These are phyloP conservation scores for Hartigia nigra DNA, from an alignment of 2,888 invertebrate genomes.

Conservation along the genomic window DNA sequence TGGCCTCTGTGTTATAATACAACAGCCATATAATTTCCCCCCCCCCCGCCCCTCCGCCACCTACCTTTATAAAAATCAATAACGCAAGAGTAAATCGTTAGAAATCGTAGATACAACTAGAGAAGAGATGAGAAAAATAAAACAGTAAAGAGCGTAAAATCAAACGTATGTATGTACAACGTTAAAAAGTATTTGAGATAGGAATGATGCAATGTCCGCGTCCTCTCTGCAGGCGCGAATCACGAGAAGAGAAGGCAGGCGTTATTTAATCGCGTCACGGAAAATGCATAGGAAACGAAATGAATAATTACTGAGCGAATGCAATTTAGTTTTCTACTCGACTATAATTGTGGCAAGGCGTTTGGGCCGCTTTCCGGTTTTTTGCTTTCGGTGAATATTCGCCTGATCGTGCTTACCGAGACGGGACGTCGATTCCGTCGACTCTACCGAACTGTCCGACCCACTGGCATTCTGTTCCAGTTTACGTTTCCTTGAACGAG, in stretches of 20 bases:
- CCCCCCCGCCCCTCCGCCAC: neutral
- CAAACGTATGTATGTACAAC: conserved; percentile 21
- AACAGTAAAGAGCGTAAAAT: conserved; percentile 22
- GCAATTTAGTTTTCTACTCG: conserved; percentile 40
- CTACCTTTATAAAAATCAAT: neutral
- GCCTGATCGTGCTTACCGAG: conserved; percentile 35
- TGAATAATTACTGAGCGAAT: conserved; percentile 22
- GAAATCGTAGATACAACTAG: neutral
- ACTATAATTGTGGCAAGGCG: conserved; percentile 45
- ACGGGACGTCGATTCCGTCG: conserved; percentile 29
- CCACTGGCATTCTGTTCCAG: conserved; percentile 41
- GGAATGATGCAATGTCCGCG: conserved; percentile 49
- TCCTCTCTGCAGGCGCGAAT: conserved; percentile 10
- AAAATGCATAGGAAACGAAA: conserved; percentile 44
- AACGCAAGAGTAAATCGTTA: neutral
- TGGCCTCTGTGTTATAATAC: neutral
- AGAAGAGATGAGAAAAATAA: neutral
- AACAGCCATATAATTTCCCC: neutral
- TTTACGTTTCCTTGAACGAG: conserved; percentile 58
- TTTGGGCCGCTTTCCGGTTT: conserved; percentile 52
- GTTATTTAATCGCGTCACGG: conserved; percentile 14
- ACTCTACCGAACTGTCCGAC: conserved; percentile 40
- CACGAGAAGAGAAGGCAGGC: conserved; percentile 15
- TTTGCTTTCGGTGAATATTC: conserved; percentile 52
- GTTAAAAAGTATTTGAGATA: conserved; percentile 36